Percentiles rank a stretch among this genome's conserved stretches.
These are phyloP conservation scores for Taenioides sp. DNA, from an alignment of 2,797 vertebrate species.

Conservation along the genomic window DNA sequence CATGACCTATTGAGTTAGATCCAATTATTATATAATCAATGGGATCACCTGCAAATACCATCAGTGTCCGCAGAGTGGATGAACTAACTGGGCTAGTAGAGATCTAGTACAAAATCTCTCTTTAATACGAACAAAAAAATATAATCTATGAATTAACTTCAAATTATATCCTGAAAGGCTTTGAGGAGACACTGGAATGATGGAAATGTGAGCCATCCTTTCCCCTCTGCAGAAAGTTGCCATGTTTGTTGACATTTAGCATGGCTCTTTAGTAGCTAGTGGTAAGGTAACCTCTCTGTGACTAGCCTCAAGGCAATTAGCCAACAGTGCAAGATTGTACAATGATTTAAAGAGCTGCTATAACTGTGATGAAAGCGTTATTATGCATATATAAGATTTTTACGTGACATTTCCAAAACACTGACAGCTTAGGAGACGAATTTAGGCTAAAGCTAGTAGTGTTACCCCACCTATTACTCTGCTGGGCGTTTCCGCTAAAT, in stretches of 20 bases:
- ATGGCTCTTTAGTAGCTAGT: constrained; percentile 22
- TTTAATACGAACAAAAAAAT: too few relatives aligned
- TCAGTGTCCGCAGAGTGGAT: not conserved
- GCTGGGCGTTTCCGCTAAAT: not conserved
- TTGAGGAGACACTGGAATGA: constrained; percentile 10
- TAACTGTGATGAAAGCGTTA: not conserved
- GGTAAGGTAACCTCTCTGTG: not conserved
- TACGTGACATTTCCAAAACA: not conserved
- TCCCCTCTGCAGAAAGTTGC: constrained; percentile 46
- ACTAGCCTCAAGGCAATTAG: not conserved
- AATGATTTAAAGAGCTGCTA: not conserved
- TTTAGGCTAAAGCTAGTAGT: constrained; percentile 58
- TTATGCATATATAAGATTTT: not conserved
- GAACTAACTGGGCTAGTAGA: not conserved
- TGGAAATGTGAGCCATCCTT: constrained; percentile 21
- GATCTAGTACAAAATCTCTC: not conserved
- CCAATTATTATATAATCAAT: constrained; percentile 13
- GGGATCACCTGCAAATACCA: not conserved
- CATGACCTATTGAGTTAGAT: constrained; percentile 41
- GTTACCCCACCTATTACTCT: constrained; percentile 36
- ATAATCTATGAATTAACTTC: not conserved
- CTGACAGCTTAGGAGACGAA: not conserved
- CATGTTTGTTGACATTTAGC: constrained; percentile 64
- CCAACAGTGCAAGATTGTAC: not conserved
- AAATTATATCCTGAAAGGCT: too few relatives aligned